Evolutionary conservation across 2,888 invertebrate species (phyloP).

Genomic region (Nipponacmea schrenckii): DNA sequence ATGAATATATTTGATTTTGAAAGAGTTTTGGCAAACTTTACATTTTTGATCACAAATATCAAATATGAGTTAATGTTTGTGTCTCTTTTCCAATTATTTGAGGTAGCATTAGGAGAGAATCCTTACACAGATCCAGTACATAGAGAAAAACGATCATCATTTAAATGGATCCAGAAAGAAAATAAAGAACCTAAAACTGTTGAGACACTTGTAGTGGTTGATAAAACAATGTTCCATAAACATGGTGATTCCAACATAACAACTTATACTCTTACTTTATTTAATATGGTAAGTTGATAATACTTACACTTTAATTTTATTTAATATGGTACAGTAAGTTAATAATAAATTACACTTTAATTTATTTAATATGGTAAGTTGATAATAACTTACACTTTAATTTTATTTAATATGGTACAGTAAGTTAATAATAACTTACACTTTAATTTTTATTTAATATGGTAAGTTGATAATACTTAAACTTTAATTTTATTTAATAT

Average conservation of each 20-base stretch:
- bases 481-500: constrained; percentile 63
- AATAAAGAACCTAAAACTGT: constrained; percentile 44
- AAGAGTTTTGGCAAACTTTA: too few species aligned
- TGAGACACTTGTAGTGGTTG: constrained; percentile 62
- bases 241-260: constrained; percentile 63
- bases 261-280: constrained; percentile 61
- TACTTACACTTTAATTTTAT: constrained; percentile 60
- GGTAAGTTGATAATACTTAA: constrained; percentile 45
- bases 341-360: too few species aligned
- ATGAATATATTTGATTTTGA: too few species aligned
- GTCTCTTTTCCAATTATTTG: background rate
- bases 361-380: constrained; percentile 39
- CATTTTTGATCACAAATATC: too few species aligned
- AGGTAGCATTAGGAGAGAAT: constrained; percentile 6
- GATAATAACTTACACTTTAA: constrained; percentile 60
- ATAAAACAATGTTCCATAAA: constrained; percentile 58
- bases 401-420: constrained; percentile 63
- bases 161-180: constrained; percentile 14
- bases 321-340: constrained; percentile 57
- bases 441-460: too few species aligned
- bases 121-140: constrained; percentile 5
- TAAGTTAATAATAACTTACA: background rate
- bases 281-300: constrained; percentile 61
- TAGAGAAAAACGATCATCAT: constrained; percentile 14
- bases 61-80: too few species aligned